Conservation (phyloP, 1,140 invertebrate species). For the Caenorhabditis briggsae region DNA sequence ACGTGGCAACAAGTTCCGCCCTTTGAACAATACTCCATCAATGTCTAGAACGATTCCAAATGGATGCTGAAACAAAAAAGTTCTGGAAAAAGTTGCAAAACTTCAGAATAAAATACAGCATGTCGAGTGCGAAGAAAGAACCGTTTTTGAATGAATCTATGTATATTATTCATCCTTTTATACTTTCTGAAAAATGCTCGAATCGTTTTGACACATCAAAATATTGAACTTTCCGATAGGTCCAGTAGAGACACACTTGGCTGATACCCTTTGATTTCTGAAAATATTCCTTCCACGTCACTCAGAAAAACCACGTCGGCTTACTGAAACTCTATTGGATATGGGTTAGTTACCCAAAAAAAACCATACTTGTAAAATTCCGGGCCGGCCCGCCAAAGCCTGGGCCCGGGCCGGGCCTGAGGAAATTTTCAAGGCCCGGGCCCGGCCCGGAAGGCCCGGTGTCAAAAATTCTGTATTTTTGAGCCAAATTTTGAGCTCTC, state of each 20-base stretch:
- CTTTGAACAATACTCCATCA: constrained; percentile 84
- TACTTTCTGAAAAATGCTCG: not conserved
- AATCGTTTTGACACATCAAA: not conserved
- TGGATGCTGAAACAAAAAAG: constrained; percentile 46
- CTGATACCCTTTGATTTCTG: not conserved
- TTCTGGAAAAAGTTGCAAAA: not conserved
- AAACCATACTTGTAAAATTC: too few species aligned
- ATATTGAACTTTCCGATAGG: not conserved
- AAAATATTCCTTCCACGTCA: not conserved
- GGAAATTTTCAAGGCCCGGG: too few species aligned
- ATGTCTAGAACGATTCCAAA: constrained; percentile 83
- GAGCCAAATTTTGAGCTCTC: too few species aligned
- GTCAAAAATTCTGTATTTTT: too few species aligned
- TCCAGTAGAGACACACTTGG: not conserved
- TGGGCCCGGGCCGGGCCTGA: too few species aligned
- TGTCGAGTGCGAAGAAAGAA: constrained; percentile 33
- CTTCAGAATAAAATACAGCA: not conserved
- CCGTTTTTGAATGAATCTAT: constrained; percentile 42
- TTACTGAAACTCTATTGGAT: too few species aligned
- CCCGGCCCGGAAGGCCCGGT: too few species aligned
- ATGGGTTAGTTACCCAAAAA: too few species aligned
- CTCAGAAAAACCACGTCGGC: too few species aligned
- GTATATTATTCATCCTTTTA: constrained; percentile 34
- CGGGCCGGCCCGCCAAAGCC: too few species aligned
- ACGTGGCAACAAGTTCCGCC: constrained; percentile 82